Evolutionary conservation across 2,113 vertebrate genomes (phyloP), one percentile per base, ranked within the genome.

Genomic region (Etheostoma spectabile): DNA sequence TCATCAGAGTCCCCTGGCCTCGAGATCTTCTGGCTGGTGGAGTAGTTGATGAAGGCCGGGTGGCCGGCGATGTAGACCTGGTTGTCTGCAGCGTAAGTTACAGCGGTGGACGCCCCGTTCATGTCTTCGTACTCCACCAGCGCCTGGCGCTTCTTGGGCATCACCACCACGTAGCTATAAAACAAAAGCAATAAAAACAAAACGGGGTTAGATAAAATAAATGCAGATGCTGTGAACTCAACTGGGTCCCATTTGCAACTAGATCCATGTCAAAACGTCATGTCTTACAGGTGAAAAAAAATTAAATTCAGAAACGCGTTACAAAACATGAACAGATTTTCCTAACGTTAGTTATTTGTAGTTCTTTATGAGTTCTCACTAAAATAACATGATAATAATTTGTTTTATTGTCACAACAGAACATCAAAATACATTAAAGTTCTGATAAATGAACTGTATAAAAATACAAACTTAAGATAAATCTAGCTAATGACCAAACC

Each of bases 21-120:
- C 0, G 98, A 99, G 73, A 99, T 99, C 89, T 99, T 99, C 94
- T 99, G 98, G 92, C 98, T 99, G 56, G 98, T 99, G 64, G 98
- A 99, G 77, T 99, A 99, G 92, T 99, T 99, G 80, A 99, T 97
- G 22, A 98, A 99, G 18, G 97, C 97, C 0, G 97, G 97, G 49
- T 99, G 97, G 0, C 97, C 97, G 0, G 97, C 97, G 0, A 99
- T 98, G 89, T 99, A 99, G 74, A 99, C 97, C 56, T 99, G 98
- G 95, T 98, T 99, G 93, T 98, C 97, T 0, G 97, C 97, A 0
- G 97, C 97, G 2, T 97, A 99, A n/a, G 97, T 99, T 2, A 99
- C 98, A 0, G 98, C 97, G 0, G 97, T 99, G 83, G 96, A 96
- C 1, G 98, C 96, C 1, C 98, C 97, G 0, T 97, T 95, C 80